Base-by-base conservation (phyloP, 2,797 vertebrate species). In the Danionella dracula region DNA sequence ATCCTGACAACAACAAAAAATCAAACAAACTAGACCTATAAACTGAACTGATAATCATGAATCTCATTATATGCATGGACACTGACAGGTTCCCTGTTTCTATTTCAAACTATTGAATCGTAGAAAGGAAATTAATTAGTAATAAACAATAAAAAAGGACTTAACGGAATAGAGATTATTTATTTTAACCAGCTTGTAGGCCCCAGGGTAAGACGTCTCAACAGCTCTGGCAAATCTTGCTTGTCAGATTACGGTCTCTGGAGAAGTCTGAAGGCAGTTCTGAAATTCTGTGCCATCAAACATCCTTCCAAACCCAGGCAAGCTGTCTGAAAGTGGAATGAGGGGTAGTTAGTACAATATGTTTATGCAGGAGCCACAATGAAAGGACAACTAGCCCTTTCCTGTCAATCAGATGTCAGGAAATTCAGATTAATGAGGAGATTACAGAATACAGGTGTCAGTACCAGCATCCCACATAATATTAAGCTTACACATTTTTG, bases 361-460 rank as follows among this genome's bases (percentile, higher is more conserved):
- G 56, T 56, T 74, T 51, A 16, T 53, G 32, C 19, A 23, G 4
- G 58, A 12, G 35, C 16, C 41, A 9, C 10, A 37, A 29, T 53
- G 35, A n/a, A n/a, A 27, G 45, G 20, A 48, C 37, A 46, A 38
- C 9, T 11, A 40, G 16, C 44, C 37, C 9, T 48, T 21, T 1
- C 2, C 44, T 62, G 42, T 57, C 55, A 55, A 40, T 73, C 71
- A 69, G 11, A 48, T 38, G 35, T 48, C 53, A 57, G 12, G 12
- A 19, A n/a, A 20, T 45, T 37, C 15, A 48, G 21, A 49, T 40
- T 35, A 59, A 44, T 15, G 19, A 23, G 48, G 5, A 48, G n/a
- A 27, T 21, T 12, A 44, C n/a, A 34, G 17, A 10, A 53, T 54
- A 7, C 27, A 15, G 38, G 27, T n/a, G 17, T 23, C 37, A 35